Base-by-base conservation (phyloP, 2,113 vertebrate genomes). In the Theristicus caerulescens region DNA sequence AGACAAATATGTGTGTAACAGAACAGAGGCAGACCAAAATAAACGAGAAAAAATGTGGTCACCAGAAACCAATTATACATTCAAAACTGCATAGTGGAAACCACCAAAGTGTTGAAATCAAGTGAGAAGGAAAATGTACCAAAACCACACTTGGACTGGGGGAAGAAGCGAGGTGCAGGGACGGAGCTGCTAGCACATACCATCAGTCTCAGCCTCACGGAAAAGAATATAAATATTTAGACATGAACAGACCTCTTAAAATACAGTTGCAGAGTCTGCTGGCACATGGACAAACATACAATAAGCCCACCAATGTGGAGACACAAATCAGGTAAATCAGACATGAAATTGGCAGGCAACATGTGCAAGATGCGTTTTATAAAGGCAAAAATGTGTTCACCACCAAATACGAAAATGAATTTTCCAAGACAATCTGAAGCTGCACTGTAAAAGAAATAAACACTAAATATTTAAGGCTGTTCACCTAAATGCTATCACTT, bases 241-340 rank as follows among this genome's bases (percentile, higher is more conserved):
- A 97, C 91, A 91, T 22, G 88, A 94, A 87, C 91, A 96, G 94
- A 79, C 86, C 94, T 96, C 96, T 94, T 94, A 91, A 96, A 97
- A 97, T 97, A 94, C 95, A 97, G 96, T 97, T 97, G 95, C 94
- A 94, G 95, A 88, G 54, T 70, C 87, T 95, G 74, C 74, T 94
- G 94, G 94, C 96, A 91, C 91, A 47, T 81, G 79, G 79, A 97
- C 92, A 96, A 95, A 95, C 92, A 95, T 44, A 95, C 71, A 96
- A 90, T 90, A 91, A 96, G 84, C 93, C 82, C 95, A 96, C 91
- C 94, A 97, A 96, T 96, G 96, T 95, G 84, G 94, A 97, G 91
- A 96, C 85, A 94, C 95, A 96, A 94, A 97, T 97, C 95, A 97
- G 95, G 93, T 97, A 93, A 95, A 93, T 92, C 96, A 96, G 96